Conservation (phyloP, 2,888 invertebrate species). For the Horisme vitalbata region DNA sequence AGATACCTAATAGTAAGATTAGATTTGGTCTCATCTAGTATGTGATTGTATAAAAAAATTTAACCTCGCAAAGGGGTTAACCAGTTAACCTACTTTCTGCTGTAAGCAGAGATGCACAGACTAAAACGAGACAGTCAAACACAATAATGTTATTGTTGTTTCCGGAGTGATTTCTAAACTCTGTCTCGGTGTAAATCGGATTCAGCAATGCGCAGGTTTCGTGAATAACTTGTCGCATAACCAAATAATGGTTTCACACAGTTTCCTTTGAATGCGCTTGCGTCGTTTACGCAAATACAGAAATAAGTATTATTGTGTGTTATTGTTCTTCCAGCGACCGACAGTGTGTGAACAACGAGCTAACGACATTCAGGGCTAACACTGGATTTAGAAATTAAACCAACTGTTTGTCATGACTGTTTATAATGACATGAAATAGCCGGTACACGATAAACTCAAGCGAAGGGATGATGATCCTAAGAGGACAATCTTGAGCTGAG, state of each 20-base stretch:
- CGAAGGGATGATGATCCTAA: too few relatives aligned
- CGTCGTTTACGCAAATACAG: conserved; percentile 13
- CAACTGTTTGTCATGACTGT: neutral
- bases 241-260: conserved; percentile 11
- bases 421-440: too few relatives aligned
- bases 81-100: too few relatives aligned
- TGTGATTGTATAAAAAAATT: too few relatives aligned
- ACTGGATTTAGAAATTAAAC: neutral
- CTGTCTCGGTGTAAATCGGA: conserved; percentile 1
- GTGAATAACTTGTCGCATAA: conserved; percentile 3
- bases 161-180: neutral
- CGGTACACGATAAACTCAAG: too few relatives aligned
- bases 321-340: conserved; percentile 17
- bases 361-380: conserved; percentile 4
- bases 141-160: neutral
- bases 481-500: too few relatives aligned
- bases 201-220: neutral
- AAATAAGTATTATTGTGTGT: conserved; percentile 10
- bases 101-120: too few relatives aligned
- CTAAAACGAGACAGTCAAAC: neutral
- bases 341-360: conserved; percentile 14
- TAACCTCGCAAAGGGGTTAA: too few relatives aligned
- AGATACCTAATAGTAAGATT: too few relatives aligned
- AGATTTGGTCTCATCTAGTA: too few relatives aligned
- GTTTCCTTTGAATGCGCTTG: conserved; percentile 10